Conservation (phyloP, 2,113 vertebrate genomes). For the Cygnus buccinator region DNA sequence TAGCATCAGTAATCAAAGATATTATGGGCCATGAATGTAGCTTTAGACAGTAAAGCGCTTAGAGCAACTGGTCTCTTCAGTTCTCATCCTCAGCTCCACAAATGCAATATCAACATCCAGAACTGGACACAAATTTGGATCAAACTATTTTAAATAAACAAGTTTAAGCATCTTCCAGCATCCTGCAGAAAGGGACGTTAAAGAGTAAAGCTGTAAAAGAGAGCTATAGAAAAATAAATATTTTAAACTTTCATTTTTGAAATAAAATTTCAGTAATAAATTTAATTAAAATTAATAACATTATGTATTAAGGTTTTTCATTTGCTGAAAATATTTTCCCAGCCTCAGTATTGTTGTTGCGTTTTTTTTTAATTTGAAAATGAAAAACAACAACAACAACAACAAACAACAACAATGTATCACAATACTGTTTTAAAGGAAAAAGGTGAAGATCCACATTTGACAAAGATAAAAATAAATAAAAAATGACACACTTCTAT, state of each 20-base stretch:
- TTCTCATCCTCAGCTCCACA: not conserved
- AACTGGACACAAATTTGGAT: not conserved
- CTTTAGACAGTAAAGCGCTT: not conserved
- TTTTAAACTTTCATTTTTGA: not conserved
- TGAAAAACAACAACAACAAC: no score
- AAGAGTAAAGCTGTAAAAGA: not conserved
- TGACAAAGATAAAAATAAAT: not conserved
- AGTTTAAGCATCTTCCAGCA: not conserved
- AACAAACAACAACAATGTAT: no score
- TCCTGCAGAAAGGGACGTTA: not conserved
- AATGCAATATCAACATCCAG: not conserved
- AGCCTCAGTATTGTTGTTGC: not conserved
- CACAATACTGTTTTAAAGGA: no score
- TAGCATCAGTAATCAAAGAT: not conserved
- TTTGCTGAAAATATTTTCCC: not conserved
- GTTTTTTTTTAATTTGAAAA: no score
- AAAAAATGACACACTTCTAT: not conserved
- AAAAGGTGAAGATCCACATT: not conserved
- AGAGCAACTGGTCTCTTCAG: not conserved
- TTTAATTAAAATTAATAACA: not conserved
- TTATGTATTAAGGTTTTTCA: not conserved
- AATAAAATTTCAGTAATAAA: not conserved
- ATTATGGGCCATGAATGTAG: not conserved
- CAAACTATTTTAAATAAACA: not conserved
- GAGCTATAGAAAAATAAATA: not conserved